Evolutionary conservation across 2,797 vertebrate genomes (phyloP).

Genomic region (Sebastiscus tertius): DNA sequence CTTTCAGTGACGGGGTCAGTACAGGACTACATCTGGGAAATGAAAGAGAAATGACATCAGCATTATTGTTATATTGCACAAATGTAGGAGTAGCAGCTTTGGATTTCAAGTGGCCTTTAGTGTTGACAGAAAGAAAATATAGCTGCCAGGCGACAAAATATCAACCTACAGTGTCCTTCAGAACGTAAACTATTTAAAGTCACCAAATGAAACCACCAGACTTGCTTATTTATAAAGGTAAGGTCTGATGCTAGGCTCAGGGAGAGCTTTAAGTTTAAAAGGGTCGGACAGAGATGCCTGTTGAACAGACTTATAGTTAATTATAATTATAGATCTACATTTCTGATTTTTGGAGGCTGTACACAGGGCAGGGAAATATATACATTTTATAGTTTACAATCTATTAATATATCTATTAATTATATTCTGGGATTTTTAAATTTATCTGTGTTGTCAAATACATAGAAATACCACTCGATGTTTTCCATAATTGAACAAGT

Average conservation of each 20-base stretch:
- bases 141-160: conserved; percentile 34
- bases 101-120: conserved; percentile 24
- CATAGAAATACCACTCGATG: background rate
- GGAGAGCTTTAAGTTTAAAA: background rate
- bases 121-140: conserved; percentile 5
- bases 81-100: conserved; percentile 23
- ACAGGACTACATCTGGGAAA: background rate
- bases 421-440: background rate
- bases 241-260: background rate
- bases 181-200: conserved; percentile 11
- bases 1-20: background rate
- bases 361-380: background rate
- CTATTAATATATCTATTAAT: background rate
- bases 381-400: background rate
- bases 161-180: conserved; percentile 16
- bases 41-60: conserved; percentile 2
- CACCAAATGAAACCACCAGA: background rate
- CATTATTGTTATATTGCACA: conserved; percentile 44
- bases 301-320: background rate
- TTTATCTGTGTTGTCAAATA: background rate
- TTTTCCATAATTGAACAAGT: background rate
- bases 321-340: conserved; percentile 1
- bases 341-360: background rate
- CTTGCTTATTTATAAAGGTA: background rate
- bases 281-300: background rate